Conservation (phyloP, 2,797 vertebrate species). For the Chromis chromis region DNA sequence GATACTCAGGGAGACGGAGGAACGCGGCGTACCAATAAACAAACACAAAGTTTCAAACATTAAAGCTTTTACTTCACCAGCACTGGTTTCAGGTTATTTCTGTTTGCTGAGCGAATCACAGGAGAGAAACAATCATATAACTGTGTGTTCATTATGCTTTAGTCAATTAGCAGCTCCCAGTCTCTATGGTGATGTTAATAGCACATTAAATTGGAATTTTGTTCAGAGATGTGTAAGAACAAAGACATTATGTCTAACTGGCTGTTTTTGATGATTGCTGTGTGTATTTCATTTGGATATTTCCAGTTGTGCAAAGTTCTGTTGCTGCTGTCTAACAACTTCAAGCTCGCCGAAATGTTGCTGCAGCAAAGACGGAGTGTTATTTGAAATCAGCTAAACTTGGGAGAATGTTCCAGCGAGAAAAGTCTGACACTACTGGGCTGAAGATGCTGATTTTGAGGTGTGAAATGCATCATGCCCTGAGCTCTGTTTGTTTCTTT, state of each 20-base stretch:
- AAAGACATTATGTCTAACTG: conserved; percentile 19
- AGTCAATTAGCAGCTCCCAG: conserved; percentile 25
- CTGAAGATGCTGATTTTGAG: conserved; percentile 1
- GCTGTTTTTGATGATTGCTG: conserved; percentile 16
- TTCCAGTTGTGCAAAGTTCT: neutral
- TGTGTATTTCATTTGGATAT: conserved; percentile 5
- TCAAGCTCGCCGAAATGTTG: neutral
- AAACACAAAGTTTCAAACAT: conserved; percentile 45
- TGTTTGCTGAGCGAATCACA: conserved; percentile 16
- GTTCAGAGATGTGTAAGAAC: conserved; percentile 40
- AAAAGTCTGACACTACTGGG: neutral
- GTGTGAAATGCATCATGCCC: neutral
- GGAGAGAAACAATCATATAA: neutral
- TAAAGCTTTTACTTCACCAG: neutral
- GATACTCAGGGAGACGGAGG: conserved; percentile 37
- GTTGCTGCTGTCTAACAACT: neutral
- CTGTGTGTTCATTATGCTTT: conserved; percentile 22
- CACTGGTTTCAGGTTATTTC: neutral
- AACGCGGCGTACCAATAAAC: conserved; percentile 36
- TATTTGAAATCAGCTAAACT: conserved; percentile 11
- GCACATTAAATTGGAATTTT: conserved; percentile 24
- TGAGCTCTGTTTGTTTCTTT: neutral
- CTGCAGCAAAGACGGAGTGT: neutral
- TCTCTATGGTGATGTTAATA: conserved; percentile 35
- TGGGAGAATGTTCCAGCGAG: neutral